These are phyloP conservation scores for Anisognathus igniventris DNA, from an alignment of 2,797 vertebrate genomes.

Conservation along the genomic window DNA sequence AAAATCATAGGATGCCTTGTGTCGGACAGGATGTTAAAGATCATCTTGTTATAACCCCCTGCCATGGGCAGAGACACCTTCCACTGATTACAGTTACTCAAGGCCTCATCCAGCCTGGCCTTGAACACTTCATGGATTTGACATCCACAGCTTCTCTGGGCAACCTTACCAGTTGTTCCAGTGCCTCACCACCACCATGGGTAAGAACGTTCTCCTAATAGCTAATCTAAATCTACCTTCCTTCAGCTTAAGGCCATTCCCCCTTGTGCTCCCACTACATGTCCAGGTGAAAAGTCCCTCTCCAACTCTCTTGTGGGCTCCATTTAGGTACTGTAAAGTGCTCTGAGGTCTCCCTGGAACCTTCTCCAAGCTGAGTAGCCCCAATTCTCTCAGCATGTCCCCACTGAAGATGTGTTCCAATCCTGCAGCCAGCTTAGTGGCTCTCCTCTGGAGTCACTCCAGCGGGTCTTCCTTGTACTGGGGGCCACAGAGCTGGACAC, in stretches of 20 bases:
- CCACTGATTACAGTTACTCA: not conserved
- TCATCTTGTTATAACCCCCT: not conserved
- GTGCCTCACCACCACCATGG: not conserved
- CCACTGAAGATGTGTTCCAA: accelerated
- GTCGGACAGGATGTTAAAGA: not conserved
- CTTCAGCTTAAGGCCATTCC: not conserved
- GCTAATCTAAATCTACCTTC: not conserved
- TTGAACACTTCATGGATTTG: not conserved
- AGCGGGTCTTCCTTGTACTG: accelerated
- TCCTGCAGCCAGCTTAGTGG: not conserved
- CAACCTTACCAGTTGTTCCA: not conserved
- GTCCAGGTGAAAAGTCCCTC: not conserved
- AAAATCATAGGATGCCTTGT: not conserved
- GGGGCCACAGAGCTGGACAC: accelerated
- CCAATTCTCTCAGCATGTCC: not conserved
- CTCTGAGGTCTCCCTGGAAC: not conserved
- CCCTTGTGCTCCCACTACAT: not conserved
- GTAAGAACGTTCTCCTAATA: not conserved
- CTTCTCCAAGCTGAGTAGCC: not conserved
- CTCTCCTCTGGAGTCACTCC: not conserved
- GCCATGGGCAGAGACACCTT: not conserved
- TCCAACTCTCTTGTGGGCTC: not conserved
- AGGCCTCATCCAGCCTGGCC: not conserved
- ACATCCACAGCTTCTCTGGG: not conserved
- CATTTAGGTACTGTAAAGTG: not conserved